Percentiles rank a stretch among this genome's conserved stretches.
Evolutionary conservation across 2,888 invertebrate species (phyloP).

Genomic region (Tetheella fluctuosa): DNA sequence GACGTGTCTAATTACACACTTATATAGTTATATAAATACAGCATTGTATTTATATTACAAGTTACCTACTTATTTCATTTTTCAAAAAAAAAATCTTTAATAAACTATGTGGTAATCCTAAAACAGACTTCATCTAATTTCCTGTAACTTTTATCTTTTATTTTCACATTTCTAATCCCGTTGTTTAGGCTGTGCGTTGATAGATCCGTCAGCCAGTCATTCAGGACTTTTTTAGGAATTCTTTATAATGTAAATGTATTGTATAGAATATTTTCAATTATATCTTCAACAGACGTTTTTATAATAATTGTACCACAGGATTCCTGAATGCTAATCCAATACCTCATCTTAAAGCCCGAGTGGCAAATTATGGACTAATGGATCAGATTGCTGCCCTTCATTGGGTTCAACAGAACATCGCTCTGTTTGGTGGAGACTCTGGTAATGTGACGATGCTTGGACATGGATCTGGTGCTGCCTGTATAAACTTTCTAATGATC

Average conservation of each 20-base stretch:
- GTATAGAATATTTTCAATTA: no score
- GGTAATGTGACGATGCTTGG: conserved; percentile 97
- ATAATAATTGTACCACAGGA: conserved; percentile 80
- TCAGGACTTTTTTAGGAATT: no score
- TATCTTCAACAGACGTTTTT: not conserved
- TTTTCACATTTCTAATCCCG: no score
- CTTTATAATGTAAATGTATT: no score
- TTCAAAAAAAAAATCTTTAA: no score
- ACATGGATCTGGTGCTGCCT: conserved; percentile 98
- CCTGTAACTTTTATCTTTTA: no score
- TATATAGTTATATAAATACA: not conserved
- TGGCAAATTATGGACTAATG: conserved; percentile 98
- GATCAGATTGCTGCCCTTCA: conserved; percentile 98
- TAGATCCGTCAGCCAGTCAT: no score
- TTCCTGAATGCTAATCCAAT: conserved; percentile 95
- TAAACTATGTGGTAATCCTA: no score
- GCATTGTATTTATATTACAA: not conserved
- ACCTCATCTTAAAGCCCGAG: conserved; percentile 92
- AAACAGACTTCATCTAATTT: not conserved
- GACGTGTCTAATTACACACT: not conserved
- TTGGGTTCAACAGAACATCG: conserved; percentile 98
- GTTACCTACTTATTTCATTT: not conserved
- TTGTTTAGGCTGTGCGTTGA: no score
- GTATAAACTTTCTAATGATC: conserved; percentile 98
- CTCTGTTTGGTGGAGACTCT: conserved; percentile 96